phyloP scores from a whole-genome alignment of 2,888 invertebrate genomes.

The Apamea monoglypha region DNA sequence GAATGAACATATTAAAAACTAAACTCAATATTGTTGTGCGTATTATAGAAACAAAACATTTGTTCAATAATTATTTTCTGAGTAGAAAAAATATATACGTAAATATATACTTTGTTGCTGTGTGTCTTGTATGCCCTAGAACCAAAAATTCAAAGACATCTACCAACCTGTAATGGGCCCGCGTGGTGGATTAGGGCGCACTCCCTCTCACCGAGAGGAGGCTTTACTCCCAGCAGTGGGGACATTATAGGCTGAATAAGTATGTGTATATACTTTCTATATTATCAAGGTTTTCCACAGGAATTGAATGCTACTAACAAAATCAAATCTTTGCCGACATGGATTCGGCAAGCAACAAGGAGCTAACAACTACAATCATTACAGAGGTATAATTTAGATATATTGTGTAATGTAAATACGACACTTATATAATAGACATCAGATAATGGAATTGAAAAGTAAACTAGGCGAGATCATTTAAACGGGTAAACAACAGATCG shows the following conservation, averaged over 20 bases:
- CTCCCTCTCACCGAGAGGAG: no score
- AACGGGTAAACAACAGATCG: constrained; percentile 17
- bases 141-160: no score
- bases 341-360: not conserved
- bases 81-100: not conserved
- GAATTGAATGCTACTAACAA: not conserved
- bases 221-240: not conserved
- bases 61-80: not conserved
- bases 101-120: no score
- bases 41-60: not conserved
- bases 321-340: not conserved
- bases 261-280: no score
- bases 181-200: no score
- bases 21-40: not conserved
- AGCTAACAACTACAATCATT: constrained; percentile 3
- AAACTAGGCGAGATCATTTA: constrained; percentile 39
- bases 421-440: constrained; percentile 40
- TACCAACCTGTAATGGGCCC: no score
- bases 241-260: not conserved
- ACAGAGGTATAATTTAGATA: constrained; percentile 24
- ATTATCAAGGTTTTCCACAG: not conserved
- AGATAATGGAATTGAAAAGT: constrained; percentile 16
- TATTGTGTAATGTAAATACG: constrained; percentile 25
- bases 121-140: no score
- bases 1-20: no score